Evolutionary conservation across 2,888 invertebrate species (phyloP).

Genomic region (Mythimna vitellina): DNA sequence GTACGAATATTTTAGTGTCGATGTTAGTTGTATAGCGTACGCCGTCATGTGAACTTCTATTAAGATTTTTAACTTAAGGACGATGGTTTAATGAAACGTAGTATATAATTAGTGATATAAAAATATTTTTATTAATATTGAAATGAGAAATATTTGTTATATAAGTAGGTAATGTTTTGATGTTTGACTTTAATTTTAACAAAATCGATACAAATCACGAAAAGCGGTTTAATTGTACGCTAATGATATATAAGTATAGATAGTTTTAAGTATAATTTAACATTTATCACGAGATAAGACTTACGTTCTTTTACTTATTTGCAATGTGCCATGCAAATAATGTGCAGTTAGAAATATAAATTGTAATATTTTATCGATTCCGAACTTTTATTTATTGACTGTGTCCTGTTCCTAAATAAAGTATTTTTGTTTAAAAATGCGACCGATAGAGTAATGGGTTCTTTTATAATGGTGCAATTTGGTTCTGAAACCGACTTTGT

Average conservation of each 20-base stretch:
- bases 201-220: conserved; percentile 1
- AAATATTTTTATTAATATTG: background rate
- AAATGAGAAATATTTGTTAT: background rate
- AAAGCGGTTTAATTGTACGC: background rate
- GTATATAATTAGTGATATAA: background rate
- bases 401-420: background rate
- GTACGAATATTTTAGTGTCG: background rate
- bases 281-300: background rate
- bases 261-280: background rate
- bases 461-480: too few relatives aligned
- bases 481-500: too few relatives aligned
- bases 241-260: background rate
- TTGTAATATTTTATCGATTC: conserved; percentile 2
- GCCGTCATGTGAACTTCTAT: background rate
- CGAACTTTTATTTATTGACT: background rate
- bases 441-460: too few relatives aligned
- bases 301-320: background rate
- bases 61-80: background rate
- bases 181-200: conserved; percentile 5
- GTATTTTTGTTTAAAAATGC: too few relatives aligned
- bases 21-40: background rate
- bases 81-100: background rate
- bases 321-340: conserved; percentile 8
- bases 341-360: conserved; percentile 4
- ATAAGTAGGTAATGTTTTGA: background rate